Base-by-base conservation (phyloP, 2,888 invertebrate species). In the Oligia fasciuncula region DNA sequence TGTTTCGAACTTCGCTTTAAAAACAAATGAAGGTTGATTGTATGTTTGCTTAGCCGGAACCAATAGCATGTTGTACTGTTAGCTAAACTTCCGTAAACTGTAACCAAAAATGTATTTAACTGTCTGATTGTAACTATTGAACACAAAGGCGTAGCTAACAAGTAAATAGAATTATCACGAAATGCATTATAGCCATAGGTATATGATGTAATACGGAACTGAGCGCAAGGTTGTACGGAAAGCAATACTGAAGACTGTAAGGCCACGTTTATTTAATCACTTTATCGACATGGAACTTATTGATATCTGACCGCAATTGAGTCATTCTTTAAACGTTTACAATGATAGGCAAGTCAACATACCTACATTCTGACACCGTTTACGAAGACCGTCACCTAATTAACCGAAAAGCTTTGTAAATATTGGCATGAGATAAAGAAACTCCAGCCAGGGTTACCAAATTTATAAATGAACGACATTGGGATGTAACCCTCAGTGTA, bases 161-260 rank as follows among this genome's bases (percentile, higher is more conserved):
- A 88, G 90, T 91, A 90, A 92, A 91, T 89, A 90, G 85, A 89
- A 90, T 89, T 88, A 88, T 88, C 90, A 93, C 91, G 91, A 93
- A 93, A 91, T 94, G 94, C 94, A 95, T 92, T 95, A 91, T 49
- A 40, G 40, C 40, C 9, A 43, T 92, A 91, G 89, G 90, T 91
- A 67, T 87, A 93, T 96, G 96, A 96, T 96, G 96, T 96, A 96
- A 96, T 96, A 91, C 91, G 96, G 96, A 96, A 94, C 93, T 83
- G 77, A 85, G 70, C 78, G 91, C 96, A 96, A 97, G 96, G 96
- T 93, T 94, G 91, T 88, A 94, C 96, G 96, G 95, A 96, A 96
- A 94, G 93, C 92, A 93, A 91, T 91, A 90, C 90, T 90, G 91
- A 92, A 86, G 88, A 90, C 88, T 88, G 83, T 91, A 93, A 96